Evolutionary conservation across 2,113 vertebrate genomes (phyloP).

Genomic region (Triplophysa dalaica): DNA sequence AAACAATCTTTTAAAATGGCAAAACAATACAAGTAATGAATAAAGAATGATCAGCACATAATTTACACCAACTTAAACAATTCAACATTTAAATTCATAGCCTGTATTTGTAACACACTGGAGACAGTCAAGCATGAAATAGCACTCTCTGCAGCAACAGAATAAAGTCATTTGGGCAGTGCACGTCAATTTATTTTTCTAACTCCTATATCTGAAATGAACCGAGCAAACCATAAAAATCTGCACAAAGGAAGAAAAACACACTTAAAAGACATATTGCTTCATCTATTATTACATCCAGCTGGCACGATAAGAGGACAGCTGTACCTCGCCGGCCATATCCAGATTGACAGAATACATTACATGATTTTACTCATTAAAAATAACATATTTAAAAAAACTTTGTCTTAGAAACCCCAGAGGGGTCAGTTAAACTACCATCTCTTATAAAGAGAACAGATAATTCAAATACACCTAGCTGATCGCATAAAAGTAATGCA

Average conservation of each 20-base stretch:
- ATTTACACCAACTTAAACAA: not conserved
- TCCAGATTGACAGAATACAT: constrained; percentile 16
- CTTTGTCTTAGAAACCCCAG: constrained; percentile 36
- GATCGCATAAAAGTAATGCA: constrained; percentile 6
- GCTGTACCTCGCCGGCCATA: constrained; percentile 22
- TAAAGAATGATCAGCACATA: not conserved
- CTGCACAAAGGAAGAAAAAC: not conserved
- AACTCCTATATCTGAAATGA: not conserved
- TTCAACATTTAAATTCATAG: not conserved
- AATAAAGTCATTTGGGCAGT: not conserved
- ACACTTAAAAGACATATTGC: constrained; percentile 10
- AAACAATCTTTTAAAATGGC: constrained; percentile 7
- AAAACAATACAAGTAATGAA: constrained; percentile 16
- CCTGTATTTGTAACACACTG: constrained; percentile 47
- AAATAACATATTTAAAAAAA: not conserved
- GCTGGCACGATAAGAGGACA: not conserved
- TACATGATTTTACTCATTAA: constrained; percentile 11
- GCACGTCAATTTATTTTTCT: not conserved
- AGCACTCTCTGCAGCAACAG: not conserved
- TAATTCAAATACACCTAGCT: constrained; percentile 3
- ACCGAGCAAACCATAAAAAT: constrained; percentile 7
- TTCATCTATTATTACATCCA: not conserved
- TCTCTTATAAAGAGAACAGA: constrained; percentile 58
- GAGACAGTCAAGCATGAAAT: not conserved
- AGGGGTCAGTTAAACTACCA: not conserved